Evolutionary conservation across 2,113 vertebrate species (phyloP).

Genomic region (Cyphomyrus plagiostoma): DNA sequence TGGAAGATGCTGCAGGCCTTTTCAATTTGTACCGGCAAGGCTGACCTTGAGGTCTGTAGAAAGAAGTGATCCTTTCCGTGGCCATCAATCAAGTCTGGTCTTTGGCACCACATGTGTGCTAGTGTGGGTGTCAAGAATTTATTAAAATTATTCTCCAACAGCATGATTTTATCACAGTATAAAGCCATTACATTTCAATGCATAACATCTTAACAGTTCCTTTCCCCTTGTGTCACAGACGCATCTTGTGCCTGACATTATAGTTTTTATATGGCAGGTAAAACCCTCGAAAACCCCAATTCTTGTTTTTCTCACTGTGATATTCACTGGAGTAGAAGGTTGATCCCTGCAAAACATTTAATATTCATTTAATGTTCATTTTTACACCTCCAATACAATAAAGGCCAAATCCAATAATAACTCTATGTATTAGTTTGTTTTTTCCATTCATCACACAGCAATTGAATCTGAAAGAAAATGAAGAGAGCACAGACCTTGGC

Average conservation of each 20-base stretch:
- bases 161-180: background rate
- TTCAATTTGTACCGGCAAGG: background rate
- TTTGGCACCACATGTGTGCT: background rate
- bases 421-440: background rate
- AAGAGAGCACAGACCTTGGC: background rate
- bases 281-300: background rate
- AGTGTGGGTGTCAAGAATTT: background rate
- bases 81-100: background rate
- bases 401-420: background rate
- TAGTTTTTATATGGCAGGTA: background rate
- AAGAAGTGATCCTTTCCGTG: background rate
- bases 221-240: background rate
- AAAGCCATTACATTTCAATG: background rate
- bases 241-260: background rate
- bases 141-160: background rate
- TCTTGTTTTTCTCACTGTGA: background rate
- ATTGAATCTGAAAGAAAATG: background rate
- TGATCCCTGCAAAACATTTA: background rate
- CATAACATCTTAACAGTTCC: background rate
- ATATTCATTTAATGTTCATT: constrained; percentile 10
- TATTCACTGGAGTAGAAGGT: background rate
- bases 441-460: background rate
- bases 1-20: background rate
- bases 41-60: background rate
- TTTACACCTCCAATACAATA: background rate